A percentile compares a stretch with the other conserved stretches of the same genome.
phyloP scores from a whole-genome alignment of 2,113 vertebrate species.

The Melanostigma gelatinosum region DNA sequence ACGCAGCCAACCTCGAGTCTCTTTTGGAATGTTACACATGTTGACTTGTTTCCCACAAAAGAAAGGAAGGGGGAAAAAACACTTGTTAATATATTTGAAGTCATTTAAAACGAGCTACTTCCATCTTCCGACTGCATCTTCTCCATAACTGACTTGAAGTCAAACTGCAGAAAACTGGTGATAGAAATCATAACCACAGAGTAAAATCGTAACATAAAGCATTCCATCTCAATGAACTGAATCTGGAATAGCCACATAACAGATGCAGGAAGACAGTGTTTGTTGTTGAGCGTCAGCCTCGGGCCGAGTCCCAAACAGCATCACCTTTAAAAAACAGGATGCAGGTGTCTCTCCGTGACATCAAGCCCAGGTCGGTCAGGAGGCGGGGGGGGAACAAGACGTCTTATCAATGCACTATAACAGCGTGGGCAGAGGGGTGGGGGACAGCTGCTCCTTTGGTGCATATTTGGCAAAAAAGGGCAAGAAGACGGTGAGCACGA shows the following conservation, averaged over 20 bases:
- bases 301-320: constrained; percentile 61
- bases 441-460: constrained; percentile 92
- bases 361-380: constrained; percentile 33
- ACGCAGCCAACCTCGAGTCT: constrained; percentile 30
- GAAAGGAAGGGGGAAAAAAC: background rate
- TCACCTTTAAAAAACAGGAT: constrained; percentile 63
- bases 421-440: constrained; percentile 91
- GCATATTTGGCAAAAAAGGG: constrained; percentile 97
- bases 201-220: constrained; percentile 39
- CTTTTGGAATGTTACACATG: constrained; percentile 66
- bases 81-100: constrained; percentile 21
- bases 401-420: constrained; percentile 85
- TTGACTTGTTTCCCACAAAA: constrained; percentile 33
- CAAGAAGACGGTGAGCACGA: constrained; percentile 94
- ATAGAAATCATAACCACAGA: constrained; percentile 14
- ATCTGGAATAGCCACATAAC: constrained; percentile 44
- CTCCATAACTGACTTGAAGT: constrained; percentile 32
- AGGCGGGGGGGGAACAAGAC: background rate
- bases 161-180: constrained; percentile 8
- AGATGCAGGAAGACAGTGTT: constrained; percentile 83
- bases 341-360: constrained; percentile 68
- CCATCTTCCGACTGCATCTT: constrained; percentile 23
- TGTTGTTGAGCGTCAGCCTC: constrained; percentile 73
- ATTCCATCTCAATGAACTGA: constrained; percentile 23
- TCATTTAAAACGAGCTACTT: background rate